Percentiles rank a stretch among this genome's conserved stretches.
Evolutionary conservation across 2,113 vertebrate genomes (phyloP).

Genomic region (Tympanuchus pallidicinctus): DNA sequence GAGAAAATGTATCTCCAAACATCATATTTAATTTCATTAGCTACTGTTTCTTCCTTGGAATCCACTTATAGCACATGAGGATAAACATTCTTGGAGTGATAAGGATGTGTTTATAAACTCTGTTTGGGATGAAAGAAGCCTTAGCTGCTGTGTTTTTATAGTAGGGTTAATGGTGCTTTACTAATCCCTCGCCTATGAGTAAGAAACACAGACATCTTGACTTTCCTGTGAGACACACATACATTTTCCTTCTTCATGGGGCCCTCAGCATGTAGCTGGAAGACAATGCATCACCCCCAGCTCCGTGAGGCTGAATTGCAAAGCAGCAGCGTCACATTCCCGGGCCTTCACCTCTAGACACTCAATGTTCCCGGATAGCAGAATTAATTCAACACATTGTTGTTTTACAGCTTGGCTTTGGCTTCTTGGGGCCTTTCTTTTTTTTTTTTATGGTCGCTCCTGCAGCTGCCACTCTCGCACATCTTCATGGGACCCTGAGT

Average conservation of each 20-base stretch:
- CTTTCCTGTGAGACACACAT: background rate
- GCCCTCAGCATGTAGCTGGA: background rate
- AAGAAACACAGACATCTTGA: slow-evolving; percentile 53
- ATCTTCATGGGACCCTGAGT: fast-evolving
- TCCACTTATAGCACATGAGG: slow-evolving; percentile 68
- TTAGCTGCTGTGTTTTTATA: slow-evolving; percentile 70
- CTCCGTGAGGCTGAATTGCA: background rate
- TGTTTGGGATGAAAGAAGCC: slow-evolving; percentile 77
- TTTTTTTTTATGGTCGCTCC: background rate
- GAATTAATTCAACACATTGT: slow-evolving; percentile 43
- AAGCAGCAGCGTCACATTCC: slow-evolving; percentile 44
- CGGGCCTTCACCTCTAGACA: slow-evolving; percentile 36
- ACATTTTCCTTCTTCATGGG: slow-evolving; percentile 14
- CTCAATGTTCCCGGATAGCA: background rate
- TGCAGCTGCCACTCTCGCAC: background rate
- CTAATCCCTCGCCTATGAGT: slow-evolving; percentile 72
- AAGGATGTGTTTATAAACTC: slow-evolving; percentile 77
- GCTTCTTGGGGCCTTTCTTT: background rate
- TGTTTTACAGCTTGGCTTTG: slow-evolving; percentile 24
- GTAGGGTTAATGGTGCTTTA: slow-evolving; percentile 76
- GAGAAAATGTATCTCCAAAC: slow-evolving; percentile 59
- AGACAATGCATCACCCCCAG: slow-evolving; percentile 43
- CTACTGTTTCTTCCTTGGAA: slow-evolving; percentile 76
- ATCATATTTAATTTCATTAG: slow-evolving; percentile 76
- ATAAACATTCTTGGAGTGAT: slow-evolving; percentile 75